Conservation (phyloP, 1,140 invertebrate genomes). For the Spodoptera frugiperda region DNA sequence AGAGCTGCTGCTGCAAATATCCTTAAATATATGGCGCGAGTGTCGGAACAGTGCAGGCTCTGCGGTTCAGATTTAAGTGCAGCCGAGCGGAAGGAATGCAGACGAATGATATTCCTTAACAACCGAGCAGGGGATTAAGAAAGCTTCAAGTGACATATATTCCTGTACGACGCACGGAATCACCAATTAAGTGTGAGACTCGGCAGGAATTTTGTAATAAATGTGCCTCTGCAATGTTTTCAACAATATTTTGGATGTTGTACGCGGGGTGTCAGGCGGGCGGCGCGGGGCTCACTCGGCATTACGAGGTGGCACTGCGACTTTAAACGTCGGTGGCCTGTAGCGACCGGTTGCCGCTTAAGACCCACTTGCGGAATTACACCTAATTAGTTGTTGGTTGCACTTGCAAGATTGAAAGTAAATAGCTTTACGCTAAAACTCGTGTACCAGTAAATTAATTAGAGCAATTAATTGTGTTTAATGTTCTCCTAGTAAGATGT, state of each 20-base stretch:
- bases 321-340: slow-evolving; percentile 22
- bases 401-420: not conserved
- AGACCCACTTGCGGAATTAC: slow-evolving; percentile 15
- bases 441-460: not conserved
- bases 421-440: not conserved
- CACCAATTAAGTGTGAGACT: slow-evolving; percentile 39
- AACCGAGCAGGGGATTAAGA: slow-evolving; percentile 41
- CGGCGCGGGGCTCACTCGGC: not conserved
- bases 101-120: slow-evolving; percentile 51
- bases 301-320: not conserved
- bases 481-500: too few species aligned
- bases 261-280: not conserved
- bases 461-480: not conserved
- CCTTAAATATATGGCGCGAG: slow-evolving; percentile 33
- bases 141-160: slow-evolving; percentile 45
- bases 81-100: slow-evolving; percentile 51
- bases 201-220: slow-evolving; percentile 38
- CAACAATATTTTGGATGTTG: slow-evolving; percentile 14
- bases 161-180: slow-evolving; percentile 32
- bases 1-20: slow-evolving; percentile 37
- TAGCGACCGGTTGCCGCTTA: slow-evolving; percentile 9
- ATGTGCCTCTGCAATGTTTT: slow-evolving; percentile 40
- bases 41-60: slow-evolving; percentile 36
- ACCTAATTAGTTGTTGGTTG: slow-evolving; percentile 21
- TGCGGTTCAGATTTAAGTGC: slow-evolving; percentile 50